These are phyloP conservation scores for Steinernema hermaphroditum DNA, from an alignment of 2,888 invertebrate genomes.

Conservation along the genomic window DNA sequence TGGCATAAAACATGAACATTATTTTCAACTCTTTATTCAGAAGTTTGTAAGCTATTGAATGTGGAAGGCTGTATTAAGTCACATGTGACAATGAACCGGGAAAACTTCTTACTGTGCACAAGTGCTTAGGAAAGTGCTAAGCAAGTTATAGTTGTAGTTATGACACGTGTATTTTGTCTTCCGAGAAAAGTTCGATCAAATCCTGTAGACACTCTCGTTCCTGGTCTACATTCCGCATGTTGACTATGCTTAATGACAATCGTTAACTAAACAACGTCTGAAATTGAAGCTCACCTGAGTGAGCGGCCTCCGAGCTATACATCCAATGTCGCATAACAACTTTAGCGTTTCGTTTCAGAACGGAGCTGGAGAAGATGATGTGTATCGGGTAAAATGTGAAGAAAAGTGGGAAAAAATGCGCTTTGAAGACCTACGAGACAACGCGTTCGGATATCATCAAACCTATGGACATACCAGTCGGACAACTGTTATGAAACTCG, in stretches of 20 bases:
- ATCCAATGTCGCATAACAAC: not conserved
- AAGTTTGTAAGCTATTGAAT: too few relatives aligned
- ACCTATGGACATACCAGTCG: not conserved
- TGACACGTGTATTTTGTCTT: not conserved
- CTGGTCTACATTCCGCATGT: not conserved
- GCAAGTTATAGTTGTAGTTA: too few relatives aligned
- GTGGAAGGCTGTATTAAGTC: too few relatives aligned
- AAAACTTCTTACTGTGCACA: too few relatives aligned
- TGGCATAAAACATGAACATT: too few relatives aligned
- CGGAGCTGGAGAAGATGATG: not conserved
- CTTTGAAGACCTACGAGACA: not conserved
- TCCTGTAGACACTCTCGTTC: not conserved
- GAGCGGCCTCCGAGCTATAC: not conserved
- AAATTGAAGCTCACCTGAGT: not conserved
- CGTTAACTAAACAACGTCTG: not conserved
- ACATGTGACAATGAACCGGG: too few relatives aligned
- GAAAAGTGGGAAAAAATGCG: not conserved
- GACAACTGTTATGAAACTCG: not conserved
- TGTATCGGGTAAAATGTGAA: not conserved
- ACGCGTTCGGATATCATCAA: too few relatives aligned
- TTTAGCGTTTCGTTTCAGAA: constrained; percentile 1
- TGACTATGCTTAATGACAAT: constrained; percentile 6
- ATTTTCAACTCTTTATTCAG: too few relatives aligned
- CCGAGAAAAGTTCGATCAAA: not conserved
- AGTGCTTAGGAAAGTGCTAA: too few relatives aligned